Evolutionary conservation across 2,797 vertebrate genomes (phyloP).

Genomic region (Brotogeris chrysoptera): DNA sequence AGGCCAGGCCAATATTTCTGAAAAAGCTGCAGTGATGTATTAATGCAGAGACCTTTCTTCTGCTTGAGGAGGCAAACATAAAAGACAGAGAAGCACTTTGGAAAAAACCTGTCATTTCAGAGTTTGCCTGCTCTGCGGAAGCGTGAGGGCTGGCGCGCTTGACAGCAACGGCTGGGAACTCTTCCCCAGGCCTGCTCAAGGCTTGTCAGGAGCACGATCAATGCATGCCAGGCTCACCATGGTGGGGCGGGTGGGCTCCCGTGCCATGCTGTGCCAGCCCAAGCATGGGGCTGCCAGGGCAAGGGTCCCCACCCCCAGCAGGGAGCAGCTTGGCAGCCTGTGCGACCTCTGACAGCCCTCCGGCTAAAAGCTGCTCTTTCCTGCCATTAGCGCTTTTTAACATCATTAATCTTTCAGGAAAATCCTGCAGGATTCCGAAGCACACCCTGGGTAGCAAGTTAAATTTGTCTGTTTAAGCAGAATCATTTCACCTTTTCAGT

Average conservation of each 20-base stretch:
- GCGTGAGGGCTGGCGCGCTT: accelerated
- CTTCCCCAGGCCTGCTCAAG: not conserved
- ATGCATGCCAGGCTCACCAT: not conserved
- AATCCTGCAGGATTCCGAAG: not conserved
- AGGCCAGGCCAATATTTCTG: not conserved
- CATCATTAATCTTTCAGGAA: slow-evolving; percentile 44
- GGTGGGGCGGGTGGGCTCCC: not conserved
- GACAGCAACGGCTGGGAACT: not conserved
- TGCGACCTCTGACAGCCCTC: accelerated
- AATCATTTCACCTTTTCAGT: not conserved
- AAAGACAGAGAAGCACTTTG: not conserved
- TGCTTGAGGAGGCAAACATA: slow-evolving; percentile 41
- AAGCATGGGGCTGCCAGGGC: accelerated
- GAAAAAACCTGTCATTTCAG: not conserved
- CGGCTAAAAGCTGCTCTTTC: not conserved
- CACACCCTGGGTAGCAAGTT: not conserved
- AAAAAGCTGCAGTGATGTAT: not conserved
- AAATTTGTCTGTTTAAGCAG: not conserved
- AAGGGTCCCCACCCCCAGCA: not conserved
- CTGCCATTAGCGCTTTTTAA: not conserved
- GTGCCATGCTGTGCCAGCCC: not conserved
- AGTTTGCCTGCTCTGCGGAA: not conserved
- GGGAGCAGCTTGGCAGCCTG: not conserved
- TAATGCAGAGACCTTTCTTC: slow-evolving; percentile 23
- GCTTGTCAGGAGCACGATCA: not conserved